phyloP scores from a whole-genome alignment of 2,113 vertebrate species.

The Crocuta crocuta region DNA sequence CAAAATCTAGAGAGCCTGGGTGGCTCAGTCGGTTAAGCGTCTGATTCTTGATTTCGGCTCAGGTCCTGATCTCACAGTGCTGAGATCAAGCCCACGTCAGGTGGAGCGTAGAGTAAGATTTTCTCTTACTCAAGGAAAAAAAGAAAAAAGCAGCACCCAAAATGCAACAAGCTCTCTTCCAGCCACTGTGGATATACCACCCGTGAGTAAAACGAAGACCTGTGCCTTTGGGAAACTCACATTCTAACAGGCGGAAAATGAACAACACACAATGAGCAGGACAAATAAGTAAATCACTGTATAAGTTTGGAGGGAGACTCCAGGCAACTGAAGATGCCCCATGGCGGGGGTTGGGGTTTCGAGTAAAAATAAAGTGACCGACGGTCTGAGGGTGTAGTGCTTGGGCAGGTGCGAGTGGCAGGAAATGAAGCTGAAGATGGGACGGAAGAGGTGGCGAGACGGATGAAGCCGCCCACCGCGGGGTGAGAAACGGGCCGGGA shows the following conservation, averaged over 20 bases:
- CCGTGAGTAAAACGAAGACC: neutral
- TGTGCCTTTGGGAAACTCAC: neutral
- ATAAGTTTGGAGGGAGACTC: neutral
- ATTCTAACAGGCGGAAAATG: neutral
- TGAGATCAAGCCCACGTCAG: too few relatives aligned
- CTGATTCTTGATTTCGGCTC: too few relatives aligned
- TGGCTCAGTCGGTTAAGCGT: too few relatives aligned
- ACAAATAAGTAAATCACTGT: neutral
- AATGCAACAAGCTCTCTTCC: neutral
- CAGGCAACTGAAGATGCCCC: neutral
- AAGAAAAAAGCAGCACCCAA: too few relatives aligned
- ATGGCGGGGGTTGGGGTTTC: neutral
- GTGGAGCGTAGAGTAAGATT: too few relatives aligned
- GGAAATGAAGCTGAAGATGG: neutral
- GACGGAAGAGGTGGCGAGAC: neutral
- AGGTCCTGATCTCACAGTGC: too few relatives aligned
- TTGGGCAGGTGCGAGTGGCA: fast-evolving
- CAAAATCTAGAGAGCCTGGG: neutral
- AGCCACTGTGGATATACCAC: neutral
- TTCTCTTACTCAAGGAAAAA: too few relatives aligned
- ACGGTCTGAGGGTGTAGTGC: neutral
- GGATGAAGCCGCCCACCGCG: fast-evolving
- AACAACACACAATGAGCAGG: neutral
- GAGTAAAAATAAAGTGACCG: neutral
- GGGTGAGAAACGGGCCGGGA: neutral